Base-by-base conservation (phyloP, 2,888 invertebrate species). In the Agrochola lychnidis region DNA sequence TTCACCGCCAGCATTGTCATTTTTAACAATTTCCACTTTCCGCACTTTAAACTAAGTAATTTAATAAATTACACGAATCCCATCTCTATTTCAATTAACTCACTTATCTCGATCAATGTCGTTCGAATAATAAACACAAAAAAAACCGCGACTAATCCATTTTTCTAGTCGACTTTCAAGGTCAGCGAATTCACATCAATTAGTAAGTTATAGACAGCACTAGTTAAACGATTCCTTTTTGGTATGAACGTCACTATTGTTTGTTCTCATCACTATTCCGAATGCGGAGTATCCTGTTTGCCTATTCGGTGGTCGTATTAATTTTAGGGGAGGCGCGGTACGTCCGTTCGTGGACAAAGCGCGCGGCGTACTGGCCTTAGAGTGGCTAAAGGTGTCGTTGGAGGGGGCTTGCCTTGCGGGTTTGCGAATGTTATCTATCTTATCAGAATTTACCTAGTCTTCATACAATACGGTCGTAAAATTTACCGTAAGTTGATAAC, bases 1-100 rank as follows among this genome's bases (percentile, higher is more conserved):
- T 98, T 98, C 63, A 98, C 98, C 48, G 98, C 97, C 92, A 97
- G 96, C 97, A 98, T 98, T 90, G 95, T 96, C 85, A 90, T 89
- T 82, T 81, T 83, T 66, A 56, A 73, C 71, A 66, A 78, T 78
- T 78, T 67, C 48, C 81, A 86, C 78, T 81, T 81, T 42, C 42
- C 83, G 69, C 88, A 84, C 81, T 78, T 76, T 40, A 57, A 25
- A 76, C 48, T 62, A 30, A 70, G 73, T 67, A 77, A 61, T 72
- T 67, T 59, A 81, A 83, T 82, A 78, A 64, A 81, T 85, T 82
- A 83, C 63, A 84, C 74, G 72, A 79, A 82, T 82, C 77, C 82
- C 89, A 89, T 89, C 73, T 81, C 83, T 80, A 84, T 74, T 79
- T 64, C 66, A 85, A 78, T 85, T 83, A 83, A 82, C 74, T 77